These are phyloP conservation scores for mouse (Mus musculus) DNA, from an alignment of 2,113 vertebrate species.

Conservation along the genomic window GRCm39 chr10:110385001-110385500, in stretches of 20 bases:
- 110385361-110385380: background rate
- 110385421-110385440: background rate
- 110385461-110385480: background rate
- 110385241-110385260: background rate
- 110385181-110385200: slow-evolving; percentile 72
- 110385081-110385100: slow-evolving; percentile 73
- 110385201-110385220: slow-evolving; percentile 43
- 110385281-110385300: background rate
- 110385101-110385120: slow-evolving; percentile 57
- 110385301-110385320: background rate
- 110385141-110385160: no score
- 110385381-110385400: background rate
- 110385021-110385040: slow-evolving; percentile 71
- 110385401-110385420: background rate
- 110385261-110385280: slow-evolving; percentile 3
- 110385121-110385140: no score
- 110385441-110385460: background rate
- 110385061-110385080: slow-evolving; percentile 75
- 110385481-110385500: slow-evolving; percentile 35
- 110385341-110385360: background rate
- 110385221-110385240: slow-evolving; percentile 29
- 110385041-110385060: slow-evolving; percentile 80
- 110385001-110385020: slow-evolving; percentile 66
- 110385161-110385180: no score
- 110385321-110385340: background rate